Evolutionary conservation across 1,140 invertebrate genomes (phyloP), one percentile per base, ranked within the genome.

Genomic region (Epicauta chinensis): DNA sequence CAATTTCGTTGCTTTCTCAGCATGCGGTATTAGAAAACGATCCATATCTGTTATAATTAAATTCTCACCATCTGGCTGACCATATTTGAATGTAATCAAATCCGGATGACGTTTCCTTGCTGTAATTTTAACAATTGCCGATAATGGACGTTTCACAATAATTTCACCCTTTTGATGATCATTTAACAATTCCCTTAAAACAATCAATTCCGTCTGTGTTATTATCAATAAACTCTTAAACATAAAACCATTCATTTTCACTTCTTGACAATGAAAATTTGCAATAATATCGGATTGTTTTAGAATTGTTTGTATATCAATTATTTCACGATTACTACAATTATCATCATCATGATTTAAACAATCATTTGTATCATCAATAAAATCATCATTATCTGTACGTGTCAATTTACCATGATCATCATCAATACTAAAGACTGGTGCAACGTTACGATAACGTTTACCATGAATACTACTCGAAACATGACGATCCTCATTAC

Each of bases 61-160:
- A 15, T 81, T 81, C 51, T 89, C 86, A 17, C 84, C 86, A 63
- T 82, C 79, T 39, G 83, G 81, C 17, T 83, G 79, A 11, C 91
- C 91, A 67, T 94, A 94, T 70, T 95, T 95, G 68, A 97, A 96
- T 2, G 94, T 97, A 52, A 98, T 97, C 51, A 97, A 73, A 70
- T 97, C 91, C 0, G 93, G 92, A 71, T 91, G 84, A 47, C 85
- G 82, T 69, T 96, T 94, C 68, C 93, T 93, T 7, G 91, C 93
- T 1, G 94, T 97, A 51, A 98, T 98, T 76, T 93, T 95, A 10
- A 97, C 88, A 60, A 98, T 92, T 32, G 86, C 87, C 10, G 87
- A 87, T 39, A 98, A 75, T 1, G 89, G 87, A 30, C 92, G 79
- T 55, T 88, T 80, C 0, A 91, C 87, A 56, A 91, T 84, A 2